Base-by-base conservation (phyloP, 1,140 invertebrate species). In the Penaeus chinensis region DNA sequence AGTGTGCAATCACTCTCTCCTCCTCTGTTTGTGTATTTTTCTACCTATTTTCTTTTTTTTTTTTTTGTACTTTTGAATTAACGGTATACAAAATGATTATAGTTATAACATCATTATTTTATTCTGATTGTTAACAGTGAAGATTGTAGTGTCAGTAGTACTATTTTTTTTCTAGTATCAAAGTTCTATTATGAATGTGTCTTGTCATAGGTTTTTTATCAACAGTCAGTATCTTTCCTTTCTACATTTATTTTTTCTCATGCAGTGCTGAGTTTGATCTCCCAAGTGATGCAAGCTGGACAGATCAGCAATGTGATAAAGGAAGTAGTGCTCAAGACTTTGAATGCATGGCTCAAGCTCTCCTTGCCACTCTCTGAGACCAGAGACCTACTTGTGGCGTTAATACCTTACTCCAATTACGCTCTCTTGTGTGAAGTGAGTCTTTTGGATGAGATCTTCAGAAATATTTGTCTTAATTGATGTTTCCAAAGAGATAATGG, bases 371-470 rank as follows among this genome's bases (percentile, higher is more conserved):
- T 90, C 84, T 86, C 86, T 8, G 89, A 90, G 10, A 90, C 89
- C 16, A 89, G 87, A 86, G 89, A 90, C 61, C 89, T 90, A 27
- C 84, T 90, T 42, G 82, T 90, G 63, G 74, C 84, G 22, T 79
- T 90, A 27, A 90, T 90, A 78, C 89, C 89, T 22, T 90, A 90
- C 77, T 85, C 87, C 47, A 90, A 90, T 78, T 90, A 90, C 80
- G 89, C 87, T 32, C 84, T 90, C 61, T 76, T 90, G 5, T 90
- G 87, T 89, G 89, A 90, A 80, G 89, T 90, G 80, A 89, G 78
- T 82, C 22, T n/a, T 19, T 5, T 47, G 8, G 11, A 60, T 84
- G 82, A 18, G 22, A 22, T 65, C 19, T 61, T 8, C n/a, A 42
- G 76, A 20, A 19, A 47, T 80, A 16, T 61, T 54, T n/a, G 20